Percentiles rank a stretch among this genome's conserved stretches.
Conservation (phyloP, 2,888 invertebrate species). For the Cephus spinipes region DNA sequence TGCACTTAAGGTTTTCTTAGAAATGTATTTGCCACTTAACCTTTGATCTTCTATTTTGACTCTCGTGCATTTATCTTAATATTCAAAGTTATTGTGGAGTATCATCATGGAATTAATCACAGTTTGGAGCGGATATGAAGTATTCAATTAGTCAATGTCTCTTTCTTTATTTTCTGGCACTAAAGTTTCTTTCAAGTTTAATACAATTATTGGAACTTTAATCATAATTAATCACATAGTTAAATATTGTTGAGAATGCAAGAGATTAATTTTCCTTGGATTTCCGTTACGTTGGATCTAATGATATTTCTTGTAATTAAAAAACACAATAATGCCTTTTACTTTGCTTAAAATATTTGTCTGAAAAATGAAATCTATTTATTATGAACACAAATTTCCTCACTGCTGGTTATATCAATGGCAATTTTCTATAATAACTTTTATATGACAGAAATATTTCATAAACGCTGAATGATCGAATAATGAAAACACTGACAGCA, state of each 20-base stretch:
- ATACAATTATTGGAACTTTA: neutral
- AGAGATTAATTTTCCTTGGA: neutral
- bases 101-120: neutral
- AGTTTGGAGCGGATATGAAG: neutral
- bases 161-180: neutral
- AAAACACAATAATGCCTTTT: neutral
- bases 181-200: neutral
- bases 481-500: neutral
- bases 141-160: neutral
- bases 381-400: neutral
- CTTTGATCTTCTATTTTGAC: neutral
- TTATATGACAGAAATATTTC: neutral
- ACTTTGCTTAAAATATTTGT: neutral
- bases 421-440: neutral
- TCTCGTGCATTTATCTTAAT: neutral
- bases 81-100: neutral
- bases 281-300: neutral
- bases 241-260: neutral
- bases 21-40: neutral
- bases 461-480: neutral
- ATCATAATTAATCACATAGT: neutral
- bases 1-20: neutral
- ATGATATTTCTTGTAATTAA: neutral
- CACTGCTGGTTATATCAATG: neutral
- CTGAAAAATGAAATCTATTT: neutral